These are phyloP conservation scores for Meiosimyza decipiens DNA, from an alignment of 2,888 invertebrate genomes.

Conservation along the genomic window DNA sequence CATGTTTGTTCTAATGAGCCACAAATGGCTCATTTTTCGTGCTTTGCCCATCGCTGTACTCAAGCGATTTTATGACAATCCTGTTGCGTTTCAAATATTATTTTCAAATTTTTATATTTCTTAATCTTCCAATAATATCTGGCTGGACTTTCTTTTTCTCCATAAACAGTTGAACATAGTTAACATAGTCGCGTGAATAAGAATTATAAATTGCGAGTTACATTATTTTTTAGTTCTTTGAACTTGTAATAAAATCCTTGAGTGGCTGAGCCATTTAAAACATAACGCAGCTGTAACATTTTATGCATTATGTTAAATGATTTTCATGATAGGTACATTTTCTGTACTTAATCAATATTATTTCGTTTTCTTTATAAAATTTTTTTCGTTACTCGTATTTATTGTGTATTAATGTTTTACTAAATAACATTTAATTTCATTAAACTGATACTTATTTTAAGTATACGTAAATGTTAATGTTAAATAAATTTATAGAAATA, in stretches of 20 bases:
- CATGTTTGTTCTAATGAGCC: too few relatives aligned
- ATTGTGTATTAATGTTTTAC: background rate
- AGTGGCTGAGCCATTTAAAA: constrained; percentile 57
- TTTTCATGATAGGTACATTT: constrained; percentile 3
- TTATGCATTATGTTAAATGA: background rate
- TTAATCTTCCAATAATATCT: too few relatives aligned
- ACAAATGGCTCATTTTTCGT: too few relatives aligned
- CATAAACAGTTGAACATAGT: too few relatives aligned
- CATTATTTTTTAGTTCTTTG: constrained; percentile 33
- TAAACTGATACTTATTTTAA: background rate
- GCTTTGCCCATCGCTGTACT: too few relatives aligned
- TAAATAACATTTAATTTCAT: constrained; percentile 1
- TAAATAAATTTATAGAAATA: constrained; percentile 33
- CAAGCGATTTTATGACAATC: too few relatives aligned
- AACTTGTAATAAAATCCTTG: constrained; percentile 44
- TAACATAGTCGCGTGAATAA: too few relatives aligned
- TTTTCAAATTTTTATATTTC: too few relatives aligned
- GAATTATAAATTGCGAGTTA: too few relatives aligned
- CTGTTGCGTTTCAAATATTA: too few relatives aligned
- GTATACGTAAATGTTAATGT: constrained; percentile 30
- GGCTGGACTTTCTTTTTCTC: too few relatives aligned
- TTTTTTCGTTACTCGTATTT: too few relatives aligned
- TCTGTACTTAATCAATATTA: background rate
- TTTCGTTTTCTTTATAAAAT: background rate
- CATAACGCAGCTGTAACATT: background rate